Percentiles rank a stretch among this genome's conserved stretches.
Conservation (phyloP, 2,888 invertebrate species). For the Tachystola acroxantha region DNA sequence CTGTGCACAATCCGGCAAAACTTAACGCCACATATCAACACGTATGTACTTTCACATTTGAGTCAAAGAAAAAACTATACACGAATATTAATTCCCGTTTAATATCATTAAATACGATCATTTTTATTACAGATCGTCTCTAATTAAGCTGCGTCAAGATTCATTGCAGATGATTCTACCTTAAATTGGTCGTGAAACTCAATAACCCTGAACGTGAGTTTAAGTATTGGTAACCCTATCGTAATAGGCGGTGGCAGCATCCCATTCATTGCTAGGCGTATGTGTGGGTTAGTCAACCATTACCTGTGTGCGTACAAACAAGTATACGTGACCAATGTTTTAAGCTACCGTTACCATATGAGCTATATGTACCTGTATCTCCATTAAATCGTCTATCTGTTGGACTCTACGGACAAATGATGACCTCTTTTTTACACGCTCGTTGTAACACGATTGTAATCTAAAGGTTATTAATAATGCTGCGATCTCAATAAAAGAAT, state of each 20-base stretch:
- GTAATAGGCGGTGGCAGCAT: slow-evolving; percentile 52
- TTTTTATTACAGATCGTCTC: not conserved
- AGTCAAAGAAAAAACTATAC: not conserved
- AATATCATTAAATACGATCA: not conserved
- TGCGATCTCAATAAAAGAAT: slow-evolving; percentile 37
- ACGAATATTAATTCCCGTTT: slow-evolving; percentile 1
- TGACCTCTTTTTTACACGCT: slow-evolving; percentile 43
- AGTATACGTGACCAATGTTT: slow-evolving; percentile 28
- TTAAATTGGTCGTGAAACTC: slow-evolving; percentile 13
- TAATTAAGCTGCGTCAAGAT: not conserved
- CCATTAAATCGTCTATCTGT: slow-evolving; percentile 39
- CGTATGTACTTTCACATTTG: slow-evolving; percentile 23
- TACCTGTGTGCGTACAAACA: slow-evolving; percentile 22
- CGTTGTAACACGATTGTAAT: slow-evolving; percentile 42
- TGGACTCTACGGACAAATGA: slow-evolving; percentile 41
- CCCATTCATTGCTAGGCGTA: slow-evolving; percentile 52
- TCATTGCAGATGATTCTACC: slow-evolving; percentile 1
- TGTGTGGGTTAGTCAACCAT: slow-evolving; percentile 29
- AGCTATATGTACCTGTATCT: slow-evolving; percentile 25
- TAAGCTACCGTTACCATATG: slow-evolving; percentile 52
- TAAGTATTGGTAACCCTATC: slow-evolving; percentile 43
- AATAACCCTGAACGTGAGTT: slow-evolving; percentile 7
- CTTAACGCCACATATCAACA: not conserved
- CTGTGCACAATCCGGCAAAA: slow-evolving; percentile 26
- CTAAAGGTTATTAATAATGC: slow-evolving; percentile 40